Conservation (phyloP, 2,797 vertebrate species). For the Somateria mollissima region DNA sequence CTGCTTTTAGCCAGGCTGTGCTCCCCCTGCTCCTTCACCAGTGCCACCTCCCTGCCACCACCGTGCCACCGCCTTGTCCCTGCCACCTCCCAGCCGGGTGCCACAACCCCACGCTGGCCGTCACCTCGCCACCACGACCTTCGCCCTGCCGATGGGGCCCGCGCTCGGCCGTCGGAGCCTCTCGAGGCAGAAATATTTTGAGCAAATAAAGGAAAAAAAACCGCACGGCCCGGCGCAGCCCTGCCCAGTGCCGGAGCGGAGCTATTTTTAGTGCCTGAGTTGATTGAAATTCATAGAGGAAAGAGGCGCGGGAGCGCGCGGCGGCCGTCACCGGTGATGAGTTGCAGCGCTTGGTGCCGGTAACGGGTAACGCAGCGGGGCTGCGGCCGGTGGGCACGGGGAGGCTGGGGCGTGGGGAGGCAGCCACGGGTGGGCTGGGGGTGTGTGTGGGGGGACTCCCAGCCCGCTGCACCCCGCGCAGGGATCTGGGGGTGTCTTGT, state of each 20-base stretch:
- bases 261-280: neutral
- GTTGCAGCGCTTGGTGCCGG: neutral
- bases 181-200: neutral
- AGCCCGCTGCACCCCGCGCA: no score
- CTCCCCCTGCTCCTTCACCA: neutral
- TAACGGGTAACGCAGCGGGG: neutral
- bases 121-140: accelerated
- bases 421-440: neutral
- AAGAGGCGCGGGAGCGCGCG: accelerated
- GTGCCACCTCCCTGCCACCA: neutral
- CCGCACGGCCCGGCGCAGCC: neutral
- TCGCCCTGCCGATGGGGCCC: accelerated
- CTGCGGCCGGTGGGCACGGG: neutral
- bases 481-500: accelerated
- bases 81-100: neutral
- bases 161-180: neutral
- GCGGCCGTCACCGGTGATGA: accelerated
- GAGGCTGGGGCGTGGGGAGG: neutral
- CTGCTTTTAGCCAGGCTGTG: neutral
- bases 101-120: neutral
- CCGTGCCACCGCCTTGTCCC: neutral
- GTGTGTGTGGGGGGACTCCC: neutral
- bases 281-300: neutral
- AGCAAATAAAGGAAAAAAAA: neutral
- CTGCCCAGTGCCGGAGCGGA: accelerated